phyloP scores from a whole-genome alignment of 1,140 invertebrate genomes.

The Paralvinella palmiformis region DNA sequence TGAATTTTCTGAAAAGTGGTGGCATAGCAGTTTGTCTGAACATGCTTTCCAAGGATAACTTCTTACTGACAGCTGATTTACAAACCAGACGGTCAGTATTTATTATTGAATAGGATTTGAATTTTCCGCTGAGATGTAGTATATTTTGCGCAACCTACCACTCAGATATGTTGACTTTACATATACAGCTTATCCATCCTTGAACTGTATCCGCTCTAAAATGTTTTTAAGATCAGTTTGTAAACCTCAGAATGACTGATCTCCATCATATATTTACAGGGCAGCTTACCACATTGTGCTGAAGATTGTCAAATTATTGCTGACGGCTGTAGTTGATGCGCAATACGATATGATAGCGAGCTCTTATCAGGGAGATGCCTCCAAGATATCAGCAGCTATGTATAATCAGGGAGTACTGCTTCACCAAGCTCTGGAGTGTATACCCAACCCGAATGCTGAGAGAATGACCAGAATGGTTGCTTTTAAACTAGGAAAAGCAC shows the following conservation, averaged over 20 bases:
- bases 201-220: too few species aligned
- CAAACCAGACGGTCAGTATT: constrained; percentile 67
- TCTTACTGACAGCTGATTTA: constrained; percentile 73
- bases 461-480: constrained; percentile 67
- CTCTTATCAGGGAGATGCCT: constrained; percentile 33
- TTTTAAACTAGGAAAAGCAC: constrained; percentile 65
- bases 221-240: too few species aligned
- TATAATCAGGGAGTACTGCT: constrained; percentile 60
- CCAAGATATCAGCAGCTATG: constrained; percentile 50
- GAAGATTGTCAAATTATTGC: constrained; percentile 78
- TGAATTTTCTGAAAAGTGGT: constrained; percentile 79
- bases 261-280: constrained; percentile 41
- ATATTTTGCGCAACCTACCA: too few species aligned
- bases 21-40: constrained; percentile 74
- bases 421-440: constrained; percentile 64
- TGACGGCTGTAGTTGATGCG: constrained; percentile 69
- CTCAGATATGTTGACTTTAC: too few species aligned
- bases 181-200: too few species aligned
- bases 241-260: not conserved
- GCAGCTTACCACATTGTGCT: constrained; percentile 81
- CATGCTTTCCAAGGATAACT: constrained; percentile 81
- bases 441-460: constrained; percentile 66
- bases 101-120: too few species aligned
- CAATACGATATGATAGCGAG: constrained; percentile 46
- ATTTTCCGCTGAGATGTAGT: too few species aligned